phyloP scores from a whole-genome alignment of 2,888 invertebrate genomes.

The Napeogenes inachia region DNA sequence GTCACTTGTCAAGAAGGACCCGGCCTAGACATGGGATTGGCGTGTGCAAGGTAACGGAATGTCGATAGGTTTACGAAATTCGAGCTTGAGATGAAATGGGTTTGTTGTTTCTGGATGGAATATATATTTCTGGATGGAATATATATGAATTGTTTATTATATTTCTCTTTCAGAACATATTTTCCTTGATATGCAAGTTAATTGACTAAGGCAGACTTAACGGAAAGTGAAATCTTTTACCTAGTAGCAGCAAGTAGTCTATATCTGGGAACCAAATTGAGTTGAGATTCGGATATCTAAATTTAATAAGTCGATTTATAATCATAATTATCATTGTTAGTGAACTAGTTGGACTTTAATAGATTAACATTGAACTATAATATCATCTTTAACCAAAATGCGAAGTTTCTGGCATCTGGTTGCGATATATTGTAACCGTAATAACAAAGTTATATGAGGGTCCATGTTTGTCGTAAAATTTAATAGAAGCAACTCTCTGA shows the following conservation, averaged over 20 bases:
- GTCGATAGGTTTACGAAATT: slow-evolving; percentile 7
- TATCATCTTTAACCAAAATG: slow-evolving; percentile 40
- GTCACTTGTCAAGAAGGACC: slow-evolving; percentile 23
- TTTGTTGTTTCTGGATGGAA: background rate
- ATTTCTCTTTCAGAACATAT: too few species aligned
- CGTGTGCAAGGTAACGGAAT: slow-evolving; percentile 15
- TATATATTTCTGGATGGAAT: too few species aligned
- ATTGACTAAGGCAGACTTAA: too few species aligned
- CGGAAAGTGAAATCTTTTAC: too few species aligned
- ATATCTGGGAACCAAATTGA: too few species aligned
- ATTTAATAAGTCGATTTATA: background rate
- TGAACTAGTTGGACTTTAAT: slow-evolving; percentile 4
- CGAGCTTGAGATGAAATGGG: background rate
- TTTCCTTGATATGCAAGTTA: too few species aligned
- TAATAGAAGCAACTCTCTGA: slow-evolving; percentile 64
- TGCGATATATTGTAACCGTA: slow-evolving; percentile 66
- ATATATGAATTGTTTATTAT: too few species aligned
- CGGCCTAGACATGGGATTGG: slow-evolving; percentile 17
- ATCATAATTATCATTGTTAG: background rate
- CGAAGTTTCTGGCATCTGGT: slow-evolving; percentile 45
- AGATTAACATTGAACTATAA: slow-evolving; percentile 12
- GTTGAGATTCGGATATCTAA: background rate
- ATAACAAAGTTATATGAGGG: slow-evolving; percentile 73
- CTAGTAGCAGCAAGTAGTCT: too few species aligned
- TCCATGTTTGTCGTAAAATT: slow-evolving; percentile 68